Evolutionary conservation across 2,113 vertebrate genomes (phyloP).

Genomic region (Triplophysa rosa): DNA sequence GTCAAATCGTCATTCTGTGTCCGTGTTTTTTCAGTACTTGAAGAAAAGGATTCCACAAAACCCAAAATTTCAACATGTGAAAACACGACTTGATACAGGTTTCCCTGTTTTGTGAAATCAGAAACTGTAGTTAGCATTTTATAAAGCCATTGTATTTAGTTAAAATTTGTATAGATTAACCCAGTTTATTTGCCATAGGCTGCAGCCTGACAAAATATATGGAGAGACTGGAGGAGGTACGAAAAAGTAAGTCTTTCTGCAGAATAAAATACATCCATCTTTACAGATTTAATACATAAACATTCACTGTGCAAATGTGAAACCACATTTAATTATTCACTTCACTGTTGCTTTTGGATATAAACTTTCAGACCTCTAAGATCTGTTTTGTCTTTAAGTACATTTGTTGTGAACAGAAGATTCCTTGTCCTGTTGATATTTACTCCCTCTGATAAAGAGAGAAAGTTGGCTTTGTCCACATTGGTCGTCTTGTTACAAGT

Average conservation of each 20-base stretch:
- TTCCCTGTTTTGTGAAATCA: neutral
- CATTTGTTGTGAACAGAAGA: slow-evolving; percentile 43
- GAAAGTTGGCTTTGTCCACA: slow-evolving; percentile 68
- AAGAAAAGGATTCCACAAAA: slow-evolving; percentile 86
- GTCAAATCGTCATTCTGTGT: neutral
- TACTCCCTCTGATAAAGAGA: slow-evolving; percentile 50
- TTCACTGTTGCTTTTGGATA: neutral
- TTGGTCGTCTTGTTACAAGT: slow-evolving; percentile 58
- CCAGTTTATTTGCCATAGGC: slow-evolving; percentile 69
- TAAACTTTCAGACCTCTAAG: neutral
- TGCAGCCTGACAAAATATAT: slow-evolving; percentile 88
- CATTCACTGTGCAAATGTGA: neutral
- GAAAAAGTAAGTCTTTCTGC: slow-evolving; percentile 92
- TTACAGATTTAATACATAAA: neutral
- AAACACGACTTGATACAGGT: slow-evolving; percentile 91
- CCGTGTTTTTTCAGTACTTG: slow-evolving; percentile 75
- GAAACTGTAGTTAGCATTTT: neutral
- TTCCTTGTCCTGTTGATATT: slow-evolving; percentile 61
- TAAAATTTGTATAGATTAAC: neutral
- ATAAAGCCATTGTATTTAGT: neutral
- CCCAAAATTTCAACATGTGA: slow-evolving; percentile 86
- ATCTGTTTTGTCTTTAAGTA: neutral
- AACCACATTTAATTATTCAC: neutral
- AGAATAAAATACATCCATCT: neutral
- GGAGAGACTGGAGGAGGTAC: slow-evolving; percentile 88